Evolutionary conservation across 2,113 vertebrate species (phyloP).

Genomic region (Saimiri boliviensis): DNA sequence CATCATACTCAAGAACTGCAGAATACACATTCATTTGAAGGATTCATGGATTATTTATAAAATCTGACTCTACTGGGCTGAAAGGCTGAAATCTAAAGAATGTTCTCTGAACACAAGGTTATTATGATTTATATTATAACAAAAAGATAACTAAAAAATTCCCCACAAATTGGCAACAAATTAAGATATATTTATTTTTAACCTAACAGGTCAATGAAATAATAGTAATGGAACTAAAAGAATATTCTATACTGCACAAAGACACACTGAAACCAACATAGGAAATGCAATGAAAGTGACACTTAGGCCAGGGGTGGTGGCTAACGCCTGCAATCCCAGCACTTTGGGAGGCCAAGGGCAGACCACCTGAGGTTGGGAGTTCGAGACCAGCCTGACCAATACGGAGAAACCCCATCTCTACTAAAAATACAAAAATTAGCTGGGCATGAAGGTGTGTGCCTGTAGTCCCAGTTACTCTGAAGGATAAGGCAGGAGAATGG

Average conservation of each 20-base stretch:
- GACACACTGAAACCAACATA: not conserved
- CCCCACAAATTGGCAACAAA: not conserved
- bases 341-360: too few relatives aligned
- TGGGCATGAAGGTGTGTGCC: too few relatives aligned
- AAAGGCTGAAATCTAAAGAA: not conserved
- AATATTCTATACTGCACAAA: not conserved
- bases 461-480: too few relatives aligned
- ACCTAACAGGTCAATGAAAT: not conserved
- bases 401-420: too few relatives aligned
- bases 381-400: too few relatives aligned
- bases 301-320: not conserved
- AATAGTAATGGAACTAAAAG: not conserved
- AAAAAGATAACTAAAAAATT: not conserved
- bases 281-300: not conserved
- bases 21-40: not conserved
- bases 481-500: too few relatives aligned
- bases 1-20: not conserved
- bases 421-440: too few relatives aligned
- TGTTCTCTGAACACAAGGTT: not conserved
- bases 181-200: slow-evolving; percentile 22
- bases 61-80: not conserved
- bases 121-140: not conserved
- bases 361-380: too few relatives aligned
- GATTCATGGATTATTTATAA: not conserved
- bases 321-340: too few relatives aligned